These are phyloP conservation scores for Bettongia penicillata DNA, from an alignment of 2,113 vertebrate genomes.

Conservation along the genomic window DNA sequence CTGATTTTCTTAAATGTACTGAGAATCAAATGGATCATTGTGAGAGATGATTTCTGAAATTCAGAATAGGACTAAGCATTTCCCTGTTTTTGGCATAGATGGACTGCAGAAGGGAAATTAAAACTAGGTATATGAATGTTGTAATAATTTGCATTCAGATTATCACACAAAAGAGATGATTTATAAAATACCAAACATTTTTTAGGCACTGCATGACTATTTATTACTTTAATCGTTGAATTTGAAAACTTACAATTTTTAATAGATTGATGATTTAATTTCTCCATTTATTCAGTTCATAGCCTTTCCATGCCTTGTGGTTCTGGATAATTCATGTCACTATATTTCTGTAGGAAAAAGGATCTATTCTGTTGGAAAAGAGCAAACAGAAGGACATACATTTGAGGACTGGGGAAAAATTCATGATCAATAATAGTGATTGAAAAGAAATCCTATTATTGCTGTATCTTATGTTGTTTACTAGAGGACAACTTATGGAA, in stretches of 20 bases:
- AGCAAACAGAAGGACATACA: neutral
- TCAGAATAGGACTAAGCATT: constrained; percentile 40
- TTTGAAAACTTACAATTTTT: neutral
- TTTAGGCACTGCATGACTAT: neutral
- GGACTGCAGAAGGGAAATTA: neutral
- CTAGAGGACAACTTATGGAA: neutral
- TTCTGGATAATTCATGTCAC: neutral
- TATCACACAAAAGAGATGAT: neutral
- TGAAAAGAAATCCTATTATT: neutral
- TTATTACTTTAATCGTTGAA: neutral
- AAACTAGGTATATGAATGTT: neutral
- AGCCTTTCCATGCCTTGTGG: neutral
- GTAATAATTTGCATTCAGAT: neutral
- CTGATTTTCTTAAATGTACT: neutral
- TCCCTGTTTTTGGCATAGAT: constrained; percentile 22
- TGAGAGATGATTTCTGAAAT: constrained; percentile 30
- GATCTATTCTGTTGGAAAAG: neutral
- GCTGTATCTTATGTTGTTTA: neutral
- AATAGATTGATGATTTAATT: neutral
- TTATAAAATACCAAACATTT: neutral
- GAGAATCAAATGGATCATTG: constrained; percentile 32
- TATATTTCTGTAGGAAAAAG: neutral
- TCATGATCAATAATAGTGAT: neutral
- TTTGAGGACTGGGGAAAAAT: neutral
- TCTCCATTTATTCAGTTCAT: neutral